These are phyloP conservation scores for Sebastes schlegelii DNA, from an alignment of 2,113 vertebrate species.

Conservation along the genomic window DNA sequence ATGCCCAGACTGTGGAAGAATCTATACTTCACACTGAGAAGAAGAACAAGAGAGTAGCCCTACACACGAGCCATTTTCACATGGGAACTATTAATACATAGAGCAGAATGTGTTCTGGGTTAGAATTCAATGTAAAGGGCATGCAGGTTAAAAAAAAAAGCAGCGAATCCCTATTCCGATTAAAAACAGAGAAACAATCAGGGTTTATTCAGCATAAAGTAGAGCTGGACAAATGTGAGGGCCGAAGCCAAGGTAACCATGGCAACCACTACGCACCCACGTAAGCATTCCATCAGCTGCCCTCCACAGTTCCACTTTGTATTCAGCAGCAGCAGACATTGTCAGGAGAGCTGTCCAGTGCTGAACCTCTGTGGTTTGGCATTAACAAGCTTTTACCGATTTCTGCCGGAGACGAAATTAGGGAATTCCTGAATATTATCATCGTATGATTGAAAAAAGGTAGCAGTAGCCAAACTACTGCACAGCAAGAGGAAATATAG, in stretches of 20 bases:
- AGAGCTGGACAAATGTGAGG: background rate
- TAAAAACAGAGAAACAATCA: background rate
- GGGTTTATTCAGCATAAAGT: background rate
- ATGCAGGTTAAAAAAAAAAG: background rate
- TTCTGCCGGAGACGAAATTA: background rate
- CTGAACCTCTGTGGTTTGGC: conserved; percentile 12
- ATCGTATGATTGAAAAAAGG: background rate
- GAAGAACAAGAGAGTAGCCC: background rate
- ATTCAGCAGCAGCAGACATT: conserved; percentile 19
- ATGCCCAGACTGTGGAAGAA: background rate
- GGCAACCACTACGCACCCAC: conserved; percentile 41
- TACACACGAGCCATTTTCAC: background rate
- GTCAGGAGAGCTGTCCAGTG: conserved; percentile 32
- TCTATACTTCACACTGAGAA: background rate
- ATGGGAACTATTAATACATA: background rate
- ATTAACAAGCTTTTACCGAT: background rate
- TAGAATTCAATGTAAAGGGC: background rate
- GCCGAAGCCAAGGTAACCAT: conserved; percentile 26
- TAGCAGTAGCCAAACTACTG: background rate
- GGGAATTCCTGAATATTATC: conserved; percentile 8
- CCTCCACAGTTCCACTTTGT: conserved; percentile 28
- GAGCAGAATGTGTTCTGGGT: background rate
- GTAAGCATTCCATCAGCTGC: conserved; percentile 25
- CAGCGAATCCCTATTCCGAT: background rate
- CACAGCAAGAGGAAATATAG: background rate